Evolutionary conservation across 2,888 invertebrate species (phyloP), one percentile per base, ranked within the genome.

Genomic region (Macrophya annulata): DNA sequence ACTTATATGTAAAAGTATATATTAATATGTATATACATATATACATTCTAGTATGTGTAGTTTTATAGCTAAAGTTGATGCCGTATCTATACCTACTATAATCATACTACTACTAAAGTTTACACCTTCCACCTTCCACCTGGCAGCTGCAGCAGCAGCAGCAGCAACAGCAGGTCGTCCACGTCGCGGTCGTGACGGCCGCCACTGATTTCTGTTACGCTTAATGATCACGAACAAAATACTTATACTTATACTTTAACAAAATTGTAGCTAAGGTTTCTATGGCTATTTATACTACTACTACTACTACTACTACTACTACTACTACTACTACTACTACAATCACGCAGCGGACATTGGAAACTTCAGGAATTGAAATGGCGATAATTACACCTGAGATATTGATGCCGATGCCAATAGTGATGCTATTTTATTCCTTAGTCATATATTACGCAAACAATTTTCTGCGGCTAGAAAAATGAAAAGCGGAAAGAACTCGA

Each of bases 131-230:
- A 25, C 45, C 25, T 21, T 76, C 71, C 40, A 71, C 71, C 71
- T 71, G 71, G 71, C 71, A 40, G 40, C 71, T 76, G 74, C 45
- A 45, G 59, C 43, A 40, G 59, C 37, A 79, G 59, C 48, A 51
- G 21, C 76, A 51, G 3, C 9, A 40, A 4, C 48, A 15, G 9
- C 31, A 31, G 15, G 48, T 12, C 25, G 15, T 2, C 8, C 15
- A 2, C 48, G 25, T 76, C 6, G 37, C 10, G 37, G 68, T 37
- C 31, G 37, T 37, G 17, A n/a, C 31, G 21, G 15, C 59, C 81
- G 6, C 59, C 55, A 40, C 59, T 81, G 81, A 81, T 81, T 81
- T 81, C 81, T 62, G 81, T 81, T 51, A 81, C 81, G 81, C 81
- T 81, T 59, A 59, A 62, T 21, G 81, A 81, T 81, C 81, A 43